phyloP scores from a whole-genome alignment of 2,797 vertebrate genomes.

The Chelonia mydas region DNA sequence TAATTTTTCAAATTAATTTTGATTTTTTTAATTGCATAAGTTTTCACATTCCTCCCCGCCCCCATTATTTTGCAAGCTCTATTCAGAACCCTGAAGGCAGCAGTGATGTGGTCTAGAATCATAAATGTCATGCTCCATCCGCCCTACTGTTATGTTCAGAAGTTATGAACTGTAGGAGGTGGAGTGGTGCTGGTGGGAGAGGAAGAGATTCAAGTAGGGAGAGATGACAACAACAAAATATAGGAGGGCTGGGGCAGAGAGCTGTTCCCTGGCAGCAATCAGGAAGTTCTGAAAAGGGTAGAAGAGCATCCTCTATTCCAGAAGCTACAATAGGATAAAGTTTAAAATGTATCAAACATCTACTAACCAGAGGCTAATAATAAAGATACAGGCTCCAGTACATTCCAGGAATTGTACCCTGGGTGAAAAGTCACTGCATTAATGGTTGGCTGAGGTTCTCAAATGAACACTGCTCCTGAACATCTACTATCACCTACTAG shows the following conservation, averaged over 20 bases:
- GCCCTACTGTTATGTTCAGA: neutral
- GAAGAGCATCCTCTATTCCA: neutral
- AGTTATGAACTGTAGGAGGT: neutral
- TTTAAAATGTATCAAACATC: neutral
- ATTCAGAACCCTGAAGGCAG: neutral
- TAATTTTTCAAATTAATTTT: neutral
- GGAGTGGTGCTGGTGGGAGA: neutral
- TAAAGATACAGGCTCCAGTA: no score
- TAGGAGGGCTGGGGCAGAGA: neutral
- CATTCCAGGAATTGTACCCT: no score
- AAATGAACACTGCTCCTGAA: neutral
- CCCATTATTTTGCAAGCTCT: neutral
- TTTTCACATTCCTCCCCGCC: fast-evolving
- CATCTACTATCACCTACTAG: neutral
- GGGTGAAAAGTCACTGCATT: no score
- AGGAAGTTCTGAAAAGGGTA: neutral
- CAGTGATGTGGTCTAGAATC: neutral
- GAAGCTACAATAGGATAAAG: neutral
- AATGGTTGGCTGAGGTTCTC: no score
- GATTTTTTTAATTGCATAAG: neutral
- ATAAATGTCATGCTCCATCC: neutral
- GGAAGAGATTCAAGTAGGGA: neutral
- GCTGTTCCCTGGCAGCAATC: neutral
- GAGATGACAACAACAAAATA: neutral
- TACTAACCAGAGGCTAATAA: neutral